phyloP scores from a whole-genome alignment of 2,888 invertebrate species.

The Thera britannica region DNA sequence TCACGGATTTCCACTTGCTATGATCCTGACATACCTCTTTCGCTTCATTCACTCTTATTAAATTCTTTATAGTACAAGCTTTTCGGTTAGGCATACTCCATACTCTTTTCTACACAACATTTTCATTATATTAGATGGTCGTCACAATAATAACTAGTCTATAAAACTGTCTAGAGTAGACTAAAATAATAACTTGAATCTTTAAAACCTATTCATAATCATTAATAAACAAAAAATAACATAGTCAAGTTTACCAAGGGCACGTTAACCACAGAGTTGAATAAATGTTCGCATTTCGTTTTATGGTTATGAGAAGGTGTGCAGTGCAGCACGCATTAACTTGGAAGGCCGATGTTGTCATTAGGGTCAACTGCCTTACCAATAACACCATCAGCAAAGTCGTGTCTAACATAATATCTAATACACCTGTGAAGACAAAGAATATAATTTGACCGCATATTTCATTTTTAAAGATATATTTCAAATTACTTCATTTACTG shows the following conservation, averaged over 20 bases:
- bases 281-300: slow-evolving; percentile 27
- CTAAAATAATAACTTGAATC: neutral
- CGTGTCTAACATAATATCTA: neutral
- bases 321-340: slow-evolving; percentile 37
- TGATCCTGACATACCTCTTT: too few species aligned
- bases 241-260: slow-evolving; percentile 7
- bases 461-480: too few species aligned
- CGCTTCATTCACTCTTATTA: too few species aligned
- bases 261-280: slow-evolving; percentile 2
- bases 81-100: too few species aligned
- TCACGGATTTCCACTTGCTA: too few species aligned
- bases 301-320: slow-evolving; percentile 36
- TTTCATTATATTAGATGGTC: neutral
- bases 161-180: neutral
- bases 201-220: neutral
- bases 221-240: neutral
- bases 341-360: slow-evolving; percentile 69
- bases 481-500: too few species aligned
- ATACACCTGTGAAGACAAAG: too few species aligned
- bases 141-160: neutral
- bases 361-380: slow-evolving; percentile 71
- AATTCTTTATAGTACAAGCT: too few species aligned
- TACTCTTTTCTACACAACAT: neutral
- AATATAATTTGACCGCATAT: too few species aligned
- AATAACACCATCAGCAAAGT: slow-evolving; percentile 36